These are phyloP conservation scores for Prionailurus bengalensis DNA, from an alignment of 2,113 vertebrate genomes.

Conservation along the genomic window DNA sequence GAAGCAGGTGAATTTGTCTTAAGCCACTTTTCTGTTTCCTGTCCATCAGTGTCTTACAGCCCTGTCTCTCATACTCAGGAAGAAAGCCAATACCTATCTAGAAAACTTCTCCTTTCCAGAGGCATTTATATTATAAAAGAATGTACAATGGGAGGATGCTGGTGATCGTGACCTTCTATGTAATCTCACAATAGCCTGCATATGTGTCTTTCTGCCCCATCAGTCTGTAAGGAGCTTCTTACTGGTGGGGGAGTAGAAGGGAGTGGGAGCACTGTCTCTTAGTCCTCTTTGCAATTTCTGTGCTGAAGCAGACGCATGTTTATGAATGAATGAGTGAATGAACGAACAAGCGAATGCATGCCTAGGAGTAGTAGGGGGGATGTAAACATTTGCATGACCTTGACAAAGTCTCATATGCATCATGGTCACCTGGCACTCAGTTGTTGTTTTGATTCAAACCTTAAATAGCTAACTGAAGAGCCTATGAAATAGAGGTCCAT, in stretches of 20 bases:
- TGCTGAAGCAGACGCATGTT: background rate
- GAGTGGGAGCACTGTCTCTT: background rate
- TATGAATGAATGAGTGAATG: background rate
- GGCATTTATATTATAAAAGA: background rate
- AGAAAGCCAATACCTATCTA: background rate
- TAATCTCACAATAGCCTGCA: background rate
- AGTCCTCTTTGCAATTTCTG: background rate
- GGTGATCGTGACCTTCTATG: background rate
- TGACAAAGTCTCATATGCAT: background rate
- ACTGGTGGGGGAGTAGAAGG: background rate
- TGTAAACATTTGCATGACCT: background rate
- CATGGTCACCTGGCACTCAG: background rate
- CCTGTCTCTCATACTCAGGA: background rate
- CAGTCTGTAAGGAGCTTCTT: background rate
- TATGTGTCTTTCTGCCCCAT: background rate
- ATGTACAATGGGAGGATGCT: background rate
- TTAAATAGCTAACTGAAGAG: background rate
- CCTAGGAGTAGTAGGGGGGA: fast-evolving
- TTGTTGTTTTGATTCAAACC: background rate
- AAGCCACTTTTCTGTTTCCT: background rate
- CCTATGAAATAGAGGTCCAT: background rate
- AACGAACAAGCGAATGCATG: no score
- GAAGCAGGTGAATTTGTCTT: background rate
- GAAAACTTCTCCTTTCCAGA: background rate
- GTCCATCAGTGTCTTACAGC: background rate